phyloP scores from a whole-genome alignment of 2,888 invertebrate species.

The Agrochola macilenta region DNA sequence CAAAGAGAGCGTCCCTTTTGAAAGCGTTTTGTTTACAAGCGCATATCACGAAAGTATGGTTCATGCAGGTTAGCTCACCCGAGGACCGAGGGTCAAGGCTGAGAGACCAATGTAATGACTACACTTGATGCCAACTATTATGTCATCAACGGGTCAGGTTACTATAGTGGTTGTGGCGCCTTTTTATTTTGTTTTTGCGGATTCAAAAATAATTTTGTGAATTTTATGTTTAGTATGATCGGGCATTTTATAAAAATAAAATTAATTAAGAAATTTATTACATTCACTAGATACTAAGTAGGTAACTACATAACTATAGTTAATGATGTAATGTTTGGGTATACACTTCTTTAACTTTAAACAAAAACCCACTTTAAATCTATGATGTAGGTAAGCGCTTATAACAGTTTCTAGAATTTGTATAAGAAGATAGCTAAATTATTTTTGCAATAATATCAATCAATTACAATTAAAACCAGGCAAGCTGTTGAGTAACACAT shows the following conservation, averaged over 20 bases:
- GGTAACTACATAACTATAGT: background rate
- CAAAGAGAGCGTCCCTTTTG: conserved; percentile 59
- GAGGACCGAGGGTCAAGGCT: conserved; percentile 81
- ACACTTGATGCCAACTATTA: conserved; percentile 73
- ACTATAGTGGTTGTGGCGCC: conserved; percentile 30
- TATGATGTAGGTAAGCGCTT: background rate
- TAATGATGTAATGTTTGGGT: background rate
- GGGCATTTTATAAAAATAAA: background rate
- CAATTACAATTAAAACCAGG: conserved; percentile 7
- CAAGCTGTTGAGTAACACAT: conserved; percentile 20
- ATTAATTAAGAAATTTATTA: background rate
- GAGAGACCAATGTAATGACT: conserved; percentile 73
- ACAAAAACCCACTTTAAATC: background rate
- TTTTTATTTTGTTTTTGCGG: conserved; percentile 13
- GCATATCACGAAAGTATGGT: conserved; percentile 69
- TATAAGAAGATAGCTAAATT: background rate
- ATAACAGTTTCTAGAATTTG: background rate
- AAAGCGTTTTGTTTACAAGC: conserved; percentile 70
- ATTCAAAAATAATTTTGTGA: background rate
- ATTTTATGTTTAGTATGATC: background rate
- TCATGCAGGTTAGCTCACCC: conserved; percentile 78
- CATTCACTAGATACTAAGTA: background rate
- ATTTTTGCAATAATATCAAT: conserved; percentile 27
- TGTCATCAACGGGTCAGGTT: conserved; percentile 69
- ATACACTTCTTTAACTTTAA: background rate